Evolutionary conservation across 2,113 vertebrate genomes (phyloP).

Genomic region (Sminthopsis crassicaudata): DNA sequence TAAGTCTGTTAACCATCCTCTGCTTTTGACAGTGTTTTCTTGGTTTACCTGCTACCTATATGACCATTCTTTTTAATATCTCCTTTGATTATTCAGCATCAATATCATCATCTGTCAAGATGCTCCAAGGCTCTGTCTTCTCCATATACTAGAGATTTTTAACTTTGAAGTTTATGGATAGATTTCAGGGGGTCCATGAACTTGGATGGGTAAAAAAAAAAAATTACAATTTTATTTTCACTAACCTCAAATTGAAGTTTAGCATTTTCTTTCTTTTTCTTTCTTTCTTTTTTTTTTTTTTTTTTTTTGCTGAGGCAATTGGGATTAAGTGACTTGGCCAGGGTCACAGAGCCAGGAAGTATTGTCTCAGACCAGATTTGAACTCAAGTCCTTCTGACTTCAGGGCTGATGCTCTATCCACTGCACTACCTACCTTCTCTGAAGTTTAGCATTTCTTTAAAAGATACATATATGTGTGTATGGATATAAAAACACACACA

Average conservation of each 20-base stretch:
- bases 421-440: too few relatives aligned
- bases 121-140: background rate
- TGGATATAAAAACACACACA: too few relatives aligned
- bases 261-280: background rate
- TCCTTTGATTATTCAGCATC: background rate
- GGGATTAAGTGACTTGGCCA: too few relatives aligned
- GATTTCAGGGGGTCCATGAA: background rate
- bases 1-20: background rate
- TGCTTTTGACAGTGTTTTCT: background rate
- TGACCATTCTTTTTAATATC: background rate
- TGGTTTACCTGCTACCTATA: background rate
- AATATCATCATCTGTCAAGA: background rate
- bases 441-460: background rate
- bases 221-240: background rate
- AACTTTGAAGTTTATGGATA: background rate
- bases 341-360: too few relatives aligned
- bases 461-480: background rate
- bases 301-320: too few relatives aligned
- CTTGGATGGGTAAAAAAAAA: background rate
- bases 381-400: background rate
- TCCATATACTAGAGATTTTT: background rate
- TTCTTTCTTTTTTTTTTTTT: too few relatives aligned
- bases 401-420: too few relatives aligned
- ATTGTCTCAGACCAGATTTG: too few relatives aligned
- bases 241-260: background rate